Evolutionary conservation across 1,140 invertebrate genomes (phyloP).

Genomic region (Vollenhovia emeryi): DNA sequence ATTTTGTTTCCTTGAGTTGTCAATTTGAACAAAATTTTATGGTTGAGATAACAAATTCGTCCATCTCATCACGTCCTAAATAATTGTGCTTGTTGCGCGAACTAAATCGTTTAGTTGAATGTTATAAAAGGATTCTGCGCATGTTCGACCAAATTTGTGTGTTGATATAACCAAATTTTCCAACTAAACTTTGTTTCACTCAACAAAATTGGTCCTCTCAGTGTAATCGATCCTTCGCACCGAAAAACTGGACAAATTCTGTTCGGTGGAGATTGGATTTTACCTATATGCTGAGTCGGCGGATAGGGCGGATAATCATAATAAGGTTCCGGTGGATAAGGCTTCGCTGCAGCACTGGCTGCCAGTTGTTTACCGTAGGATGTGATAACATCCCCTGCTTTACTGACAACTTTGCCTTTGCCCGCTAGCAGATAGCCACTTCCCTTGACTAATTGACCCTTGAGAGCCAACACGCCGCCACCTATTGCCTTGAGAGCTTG

Average conservation of each 20-base stretch:
- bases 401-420: slow-evolving; percentile 90
- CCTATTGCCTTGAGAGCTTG: slow-evolving; percentile 94
- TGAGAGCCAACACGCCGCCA: slow-evolving; percentile 92
- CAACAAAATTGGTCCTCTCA: no score
- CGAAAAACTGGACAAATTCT: neutral
- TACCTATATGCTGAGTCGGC: slow-evolving; percentile 36
- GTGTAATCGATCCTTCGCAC: neutral
- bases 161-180: no score
- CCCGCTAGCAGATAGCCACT: slow-evolving; percentile 91
- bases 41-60: no score
- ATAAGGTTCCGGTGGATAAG: slow-evolving; percentile 75
- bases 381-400: slow-evolving; percentile 90
- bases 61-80: no score
- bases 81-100: no score
- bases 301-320: slow-evolving; percentile 67
- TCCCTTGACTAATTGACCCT: slow-evolving; percentile 93
- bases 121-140: no score
- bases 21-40: no score
- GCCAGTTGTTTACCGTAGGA: slow-evolving; percentile 92
- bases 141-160: no score
- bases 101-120: no score
- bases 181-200: no score
- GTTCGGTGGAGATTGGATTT: neutral
- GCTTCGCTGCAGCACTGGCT: slow-evolving; percentile 87
- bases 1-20: no score